These are phyloP conservation scores for Ectropis grisescens DNA, from an alignment of 1,140 invertebrate genomes.

Conservation along the genomic window DNA sequence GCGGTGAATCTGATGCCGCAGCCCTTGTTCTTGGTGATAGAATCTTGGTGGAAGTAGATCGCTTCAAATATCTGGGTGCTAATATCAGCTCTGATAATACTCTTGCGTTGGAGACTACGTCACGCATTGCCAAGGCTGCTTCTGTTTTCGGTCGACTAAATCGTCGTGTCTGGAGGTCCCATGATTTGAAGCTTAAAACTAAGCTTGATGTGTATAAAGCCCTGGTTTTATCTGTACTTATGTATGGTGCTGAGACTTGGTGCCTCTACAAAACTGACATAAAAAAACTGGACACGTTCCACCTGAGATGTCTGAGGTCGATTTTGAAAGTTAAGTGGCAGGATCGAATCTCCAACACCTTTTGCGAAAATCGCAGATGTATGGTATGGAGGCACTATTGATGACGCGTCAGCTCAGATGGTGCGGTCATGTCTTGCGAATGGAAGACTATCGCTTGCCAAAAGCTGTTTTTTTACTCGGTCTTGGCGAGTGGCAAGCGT, in stretches of 20 bases:
- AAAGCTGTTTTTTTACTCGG: no score
- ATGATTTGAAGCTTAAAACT: no score
- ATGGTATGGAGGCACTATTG: not conserved
- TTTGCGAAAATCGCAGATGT: not conserved
- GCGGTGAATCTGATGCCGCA: not conserved
- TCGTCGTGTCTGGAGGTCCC: slow-evolving; percentile 7
- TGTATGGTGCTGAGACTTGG: slow-evolving; percentile 6
- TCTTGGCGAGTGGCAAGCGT: no score
- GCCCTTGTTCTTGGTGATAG: slow-evolving; percentile 4
- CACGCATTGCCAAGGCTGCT: slow-evolving; percentile 5
- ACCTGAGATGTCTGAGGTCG: slow-evolving; percentile 2
- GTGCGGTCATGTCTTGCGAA: not conserved
- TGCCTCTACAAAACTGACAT: slow-evolving; percentile 5
- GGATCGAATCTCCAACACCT: not conserved
- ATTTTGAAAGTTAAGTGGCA: slow-evolving; percentile 3
- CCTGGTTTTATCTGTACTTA: slow-evolving; percentile 2
- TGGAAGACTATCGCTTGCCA: no score
- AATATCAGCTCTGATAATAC: slow-evolving; percentile 2
- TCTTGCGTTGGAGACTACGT: slow-evolving; percentile 4
- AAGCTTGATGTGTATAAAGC: no score
- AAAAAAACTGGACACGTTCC: slow-evolving; percentile 6
- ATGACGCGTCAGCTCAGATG: slow-evolving; percentile 1
- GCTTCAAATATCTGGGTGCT: slow-evolving; percentile 9
- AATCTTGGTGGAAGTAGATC: slow-evolving; percentile 7
- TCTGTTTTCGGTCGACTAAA: slow-evolving; percentile 3